These are phyloP conservation scores for Phorcus lineatus DNA, from an alignment of 2,888 invertebrate species.

Conservation along the genomic window DNA sequence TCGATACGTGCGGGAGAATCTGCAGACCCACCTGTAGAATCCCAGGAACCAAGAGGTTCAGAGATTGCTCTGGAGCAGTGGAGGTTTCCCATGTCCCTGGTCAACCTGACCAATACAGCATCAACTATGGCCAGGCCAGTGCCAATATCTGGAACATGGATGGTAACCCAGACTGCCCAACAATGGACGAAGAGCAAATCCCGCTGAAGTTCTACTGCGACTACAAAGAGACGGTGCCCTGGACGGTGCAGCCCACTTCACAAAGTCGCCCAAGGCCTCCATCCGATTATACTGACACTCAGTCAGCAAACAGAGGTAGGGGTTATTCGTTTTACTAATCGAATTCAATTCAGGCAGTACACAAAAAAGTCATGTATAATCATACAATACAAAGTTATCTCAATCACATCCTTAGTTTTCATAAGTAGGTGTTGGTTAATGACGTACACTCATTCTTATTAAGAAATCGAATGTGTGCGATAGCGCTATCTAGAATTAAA, in stretches of 20 bases:
- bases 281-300: too few relatives aligned
- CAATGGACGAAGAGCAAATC: conserved; percentile 52
- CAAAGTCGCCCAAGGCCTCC: too few relatives aligned
- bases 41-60: conserved; percentile 42
- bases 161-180: conserved; percentile 50
- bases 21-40: conserved; percentile 63
- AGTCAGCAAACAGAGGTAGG: too few relatives aligned
- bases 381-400: too few relatives aligned
- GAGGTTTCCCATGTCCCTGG: conserved; percentile 40
- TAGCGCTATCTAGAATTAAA: too few relatives aligned
- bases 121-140: conserved; percentile 53
- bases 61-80: conserved; percentile 60
- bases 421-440: too few relatives aligned
- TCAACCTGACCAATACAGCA: conserved; percentile 52
- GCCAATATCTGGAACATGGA: conserved; percentile 59
- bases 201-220: conserved; percentile 66
- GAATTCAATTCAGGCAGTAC: too few relatives aligned
- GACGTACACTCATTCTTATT: too few relatives aligned
- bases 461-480: too few relatives aligned
- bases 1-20: conserved; percentile 64
- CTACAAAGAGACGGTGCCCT: conserved; percentile 46
- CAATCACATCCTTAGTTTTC: too few relatives aligned
- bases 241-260: conserved; percentile 20
- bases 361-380: too few relatives aligned
- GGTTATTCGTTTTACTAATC: too few relatives aligned